Conservation (phyloP, 1,140 invertebrate genomes). For the Homalodisca vitripennis region DNA sequence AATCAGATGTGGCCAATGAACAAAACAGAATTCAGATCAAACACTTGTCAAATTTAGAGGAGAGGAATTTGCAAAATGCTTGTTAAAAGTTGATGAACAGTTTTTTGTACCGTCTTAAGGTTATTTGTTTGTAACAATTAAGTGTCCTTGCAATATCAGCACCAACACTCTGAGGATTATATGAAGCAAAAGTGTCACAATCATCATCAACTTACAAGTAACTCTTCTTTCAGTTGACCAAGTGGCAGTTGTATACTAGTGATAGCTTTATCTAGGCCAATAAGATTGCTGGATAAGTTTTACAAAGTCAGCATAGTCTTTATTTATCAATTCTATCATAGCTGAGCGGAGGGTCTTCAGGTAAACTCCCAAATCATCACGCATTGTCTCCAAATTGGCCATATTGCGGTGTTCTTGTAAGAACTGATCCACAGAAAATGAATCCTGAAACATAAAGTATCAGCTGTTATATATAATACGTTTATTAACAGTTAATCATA, state of each 20-base stretch:
- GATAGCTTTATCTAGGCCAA: constrained; percentile 86
- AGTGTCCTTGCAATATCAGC: too few species aligned
- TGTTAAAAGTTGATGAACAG: too few species aligned
- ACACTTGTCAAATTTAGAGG: too few species aligned
- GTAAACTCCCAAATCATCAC: constrained; percentile 88
- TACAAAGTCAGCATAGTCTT: constrained; percentile 96
- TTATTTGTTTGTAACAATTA: too few species aligned
- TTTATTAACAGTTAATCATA: too few species aligned
- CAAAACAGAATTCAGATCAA: too few species aligned
- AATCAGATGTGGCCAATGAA: too few species aligned
- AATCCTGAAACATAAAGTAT: constrained; percentile 55
- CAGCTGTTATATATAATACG: background rate
- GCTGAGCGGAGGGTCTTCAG: constrained; percentile 85
- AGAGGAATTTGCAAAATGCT: too few species aligned
- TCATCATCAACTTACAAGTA: constrained; percentile 63
- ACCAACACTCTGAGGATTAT: constrained; percentile 27
- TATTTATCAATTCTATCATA: constrained; percentile 96
- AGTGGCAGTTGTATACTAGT: constrained; percentile 74
- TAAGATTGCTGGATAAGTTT: constrained; percentile 92
- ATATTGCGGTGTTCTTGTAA: constrained; percentile 80
- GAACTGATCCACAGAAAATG: constrained; percentile 90
- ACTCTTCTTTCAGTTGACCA: constrained; percentile 75
- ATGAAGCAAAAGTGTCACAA: background rate
- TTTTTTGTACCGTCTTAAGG: too few species aligned
- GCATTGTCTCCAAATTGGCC: constrained; percentile 78